Evolutionary conservation across 1,140 invertebrate genomes (phyloP).

Genomic region (Bombus soroeensis): DNA sequence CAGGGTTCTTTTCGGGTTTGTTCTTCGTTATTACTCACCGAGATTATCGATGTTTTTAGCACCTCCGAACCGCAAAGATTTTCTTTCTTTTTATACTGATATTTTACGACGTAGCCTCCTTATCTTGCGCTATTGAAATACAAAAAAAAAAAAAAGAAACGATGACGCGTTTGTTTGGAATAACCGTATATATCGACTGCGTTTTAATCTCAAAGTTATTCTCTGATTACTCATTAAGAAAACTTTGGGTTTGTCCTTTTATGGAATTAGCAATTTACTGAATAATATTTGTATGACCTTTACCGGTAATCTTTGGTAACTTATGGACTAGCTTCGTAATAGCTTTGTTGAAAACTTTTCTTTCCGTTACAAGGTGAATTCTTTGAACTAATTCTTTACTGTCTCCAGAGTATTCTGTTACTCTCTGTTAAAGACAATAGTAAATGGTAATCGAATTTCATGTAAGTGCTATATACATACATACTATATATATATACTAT

Average conservation of each 20-base stretch:
- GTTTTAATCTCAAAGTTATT: background rate
- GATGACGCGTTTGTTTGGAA: background rate
- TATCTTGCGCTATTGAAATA: background rate
- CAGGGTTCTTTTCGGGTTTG: conserved; percentile 48
- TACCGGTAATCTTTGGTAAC: background rate
- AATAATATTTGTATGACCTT: too few relatives aligned
- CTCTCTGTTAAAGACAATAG: background rate
- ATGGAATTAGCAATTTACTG: too few relatives aligned
- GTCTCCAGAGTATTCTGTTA: background rate
- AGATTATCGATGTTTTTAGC: conserved; percentile 67
- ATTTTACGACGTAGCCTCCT: background rate
- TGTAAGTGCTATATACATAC: background rate
- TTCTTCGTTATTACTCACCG: conserved; percentile 61
- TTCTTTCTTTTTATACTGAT: background rate
- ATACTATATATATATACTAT: too few relatives aligned
- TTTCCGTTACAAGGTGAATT: background rate
- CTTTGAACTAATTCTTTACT: background rate
- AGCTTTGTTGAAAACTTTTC: background rate
- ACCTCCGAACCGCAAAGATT: conserved; percentile 40
- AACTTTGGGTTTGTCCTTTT: too few relatives aligned
- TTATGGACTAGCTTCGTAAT: background rate
- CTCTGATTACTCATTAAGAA: too few relatives aligned
- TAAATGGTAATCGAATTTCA: background rate
- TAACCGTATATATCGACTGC: background rate
- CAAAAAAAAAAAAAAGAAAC: background rate